Evolutionary conservation across 2,113 vertebrate species (phyloP), one percentile per base, ranked within the genome.

Genomic region (Solea senegalensis): DNA sequence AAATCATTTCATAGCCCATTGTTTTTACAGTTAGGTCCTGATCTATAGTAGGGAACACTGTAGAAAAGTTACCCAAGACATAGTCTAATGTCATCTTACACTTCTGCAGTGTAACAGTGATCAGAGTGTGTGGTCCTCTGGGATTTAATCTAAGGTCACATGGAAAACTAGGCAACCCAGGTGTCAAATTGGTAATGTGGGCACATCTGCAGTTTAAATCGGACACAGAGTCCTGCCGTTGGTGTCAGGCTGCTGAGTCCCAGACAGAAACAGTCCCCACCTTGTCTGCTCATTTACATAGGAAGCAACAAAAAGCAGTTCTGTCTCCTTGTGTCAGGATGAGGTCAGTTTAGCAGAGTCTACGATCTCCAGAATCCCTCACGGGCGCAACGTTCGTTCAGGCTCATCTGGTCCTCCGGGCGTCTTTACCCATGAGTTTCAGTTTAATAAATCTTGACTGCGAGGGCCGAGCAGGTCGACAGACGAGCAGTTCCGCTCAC

Each of bases 141-240:
- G 67, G 75, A 51, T 74, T 70, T 68, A 27, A 78, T 81, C 78
- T 92, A 90, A 92, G 88, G 91, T 86, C 90, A 91, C 90, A 80
- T 86, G 86, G 86, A 89, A 86, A 90, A 80, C 76, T 72, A 89
- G 85, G 86, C 91, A 90, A 82, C 82, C 88, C 80, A 85, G 88
- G 91, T 85, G 69, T 81, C 78, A 70, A 85, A 88, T 86, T 58
- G 67, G 72, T 85, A 75, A 75, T 43, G 71, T 86, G 78, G 84
- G 78, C 72, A 73, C 39, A 52, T 87, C 76, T 40, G 61, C 71
- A 64, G 55, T 82, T 78, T 64, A 63, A 73, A 74, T 74, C 28
- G 28, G 72, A 56, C 4, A 34, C 39, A 27, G 72, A 71, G 69
- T 84, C 75, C 74, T 41, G 72, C 69, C 65, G 56, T 16, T 48